These are phyloP conservation scores for Phaetusa simplex DNA, from an alignment of 2,113 vertebrate species.

Conservation along the genomic window DNA sequence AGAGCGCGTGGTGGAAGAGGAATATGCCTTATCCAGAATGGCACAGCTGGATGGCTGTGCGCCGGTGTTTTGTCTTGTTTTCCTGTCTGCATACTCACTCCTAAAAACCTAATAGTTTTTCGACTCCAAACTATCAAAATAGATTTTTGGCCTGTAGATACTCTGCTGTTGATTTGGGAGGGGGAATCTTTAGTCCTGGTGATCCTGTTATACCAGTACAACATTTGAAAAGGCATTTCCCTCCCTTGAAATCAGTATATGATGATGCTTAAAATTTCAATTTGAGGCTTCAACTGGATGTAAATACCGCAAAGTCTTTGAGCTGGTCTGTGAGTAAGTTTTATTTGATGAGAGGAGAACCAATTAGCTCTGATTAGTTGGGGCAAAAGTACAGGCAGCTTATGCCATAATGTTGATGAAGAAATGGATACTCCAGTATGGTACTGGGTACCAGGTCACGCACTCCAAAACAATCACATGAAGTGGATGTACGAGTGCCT, in stretches of 20 bases:
- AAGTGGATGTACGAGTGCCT: neutral
- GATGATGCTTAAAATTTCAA: neutral
- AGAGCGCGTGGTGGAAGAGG: rapidly evolving
- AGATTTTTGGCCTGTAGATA: neutral
- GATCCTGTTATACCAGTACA: neutral
- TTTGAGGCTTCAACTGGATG: neutral
- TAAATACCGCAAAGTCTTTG: neutral
- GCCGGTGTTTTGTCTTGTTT: neutral
- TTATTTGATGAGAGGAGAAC: neutral
- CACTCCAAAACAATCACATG: neutral
- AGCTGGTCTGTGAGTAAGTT: neutral
- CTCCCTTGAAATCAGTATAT: neutral
- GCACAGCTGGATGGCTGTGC: neutral
- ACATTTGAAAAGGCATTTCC: neutral
- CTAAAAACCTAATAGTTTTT: neutral
- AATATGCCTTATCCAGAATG: neutral
- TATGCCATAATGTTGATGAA: neutral
- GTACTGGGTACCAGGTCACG: neutral
- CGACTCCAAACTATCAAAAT: neutral
- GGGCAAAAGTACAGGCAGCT: neutral
- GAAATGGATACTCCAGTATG: neutral
- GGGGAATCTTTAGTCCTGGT: neutral
- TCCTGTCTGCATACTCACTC: neutral
- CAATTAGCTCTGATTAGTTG: neutral
- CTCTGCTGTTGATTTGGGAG: neutral